Percentiles rank a stretch among this genome's conserved stretches.
These are phyloP conservation scores for Zoanthus sociatus DNA, from an alignment of 92 coral and sea anemone genomes.

Conservation along the genomic window DNA sequence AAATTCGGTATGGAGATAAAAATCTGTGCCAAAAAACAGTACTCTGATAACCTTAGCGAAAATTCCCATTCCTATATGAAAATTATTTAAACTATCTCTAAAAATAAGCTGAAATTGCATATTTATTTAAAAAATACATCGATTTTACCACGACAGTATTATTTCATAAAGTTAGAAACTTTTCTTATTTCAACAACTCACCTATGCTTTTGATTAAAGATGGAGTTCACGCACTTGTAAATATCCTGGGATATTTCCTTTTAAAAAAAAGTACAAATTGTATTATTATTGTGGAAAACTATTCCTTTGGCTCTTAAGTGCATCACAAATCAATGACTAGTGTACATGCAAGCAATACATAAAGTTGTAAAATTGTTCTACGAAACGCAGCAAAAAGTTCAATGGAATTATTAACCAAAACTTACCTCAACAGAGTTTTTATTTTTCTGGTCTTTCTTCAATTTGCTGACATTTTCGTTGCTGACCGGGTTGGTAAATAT, in stretches of 20 bases:
- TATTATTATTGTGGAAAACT: background rate
- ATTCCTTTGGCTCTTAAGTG: background rate
- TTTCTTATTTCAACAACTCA: slow-evolving; percentile 20
- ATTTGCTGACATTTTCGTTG: slow-evolving; percentile 37
- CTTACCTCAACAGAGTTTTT: slow-evolving; percentile 42
- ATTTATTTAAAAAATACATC: background rate
- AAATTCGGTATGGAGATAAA: background rate
- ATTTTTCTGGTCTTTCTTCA: slow-evolving; percentile 9
- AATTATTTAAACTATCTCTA: background rate
- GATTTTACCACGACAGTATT: background rate
- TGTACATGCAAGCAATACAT: background rate
- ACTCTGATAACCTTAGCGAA: background rate
- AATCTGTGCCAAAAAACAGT: background rate
- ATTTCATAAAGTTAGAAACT: background rate
- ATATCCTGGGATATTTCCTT: slow-evolving; percentile 73
- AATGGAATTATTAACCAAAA: background rate
- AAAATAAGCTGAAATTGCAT: background rate
- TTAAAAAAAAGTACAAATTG: background rate
- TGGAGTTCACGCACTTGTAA: slow-evolving; percentile 70
- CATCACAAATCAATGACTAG: background rate
- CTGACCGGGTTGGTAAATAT: slow-evolving; percentile 22
- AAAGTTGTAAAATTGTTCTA: background rate
- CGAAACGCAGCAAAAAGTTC: background rate
- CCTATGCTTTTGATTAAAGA: slow-evolving; percentile 63
- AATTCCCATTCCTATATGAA: background rate